Evolutionary conservation across 2,797 vertebrate species (phyloP), one percentile per base, ranked within the genome.

Genomic region (Parotocinclus haroldoi): DNA sequence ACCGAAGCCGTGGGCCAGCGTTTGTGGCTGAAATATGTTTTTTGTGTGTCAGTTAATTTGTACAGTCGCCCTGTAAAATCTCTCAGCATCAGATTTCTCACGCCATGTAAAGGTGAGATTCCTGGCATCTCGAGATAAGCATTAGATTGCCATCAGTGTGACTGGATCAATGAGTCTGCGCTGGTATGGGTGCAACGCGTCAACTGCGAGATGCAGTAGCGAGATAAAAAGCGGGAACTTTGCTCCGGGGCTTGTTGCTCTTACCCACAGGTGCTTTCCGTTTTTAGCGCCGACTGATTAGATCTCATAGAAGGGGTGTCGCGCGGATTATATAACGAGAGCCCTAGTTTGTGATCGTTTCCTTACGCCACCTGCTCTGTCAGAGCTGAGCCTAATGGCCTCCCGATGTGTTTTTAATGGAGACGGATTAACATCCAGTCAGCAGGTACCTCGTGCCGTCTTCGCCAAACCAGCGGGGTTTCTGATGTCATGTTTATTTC

Each of bases 331-430:
- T 63, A 38, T 57, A 63, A 66, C 39, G 38, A 57, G 55, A 40
- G 27, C 42, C 18, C 42, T 42, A 37, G 63, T 37, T 67, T 52
- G 52, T 67, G 63, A 72, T 61, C 17, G 44, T 62, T 66, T 72
- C 17, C 51, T 61, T 56, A 50, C 52, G 39, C 48, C 59, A 17
- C 46, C 58, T 55, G 58, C 52, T 57, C 45, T 45, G 63, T 50
- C 16, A 44, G 58, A 54, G 40, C 36, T 14, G 0, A 58, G 45
- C 45, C 58, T 71, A 59, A 71, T 56, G 12, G 52, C 38, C 45
- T 67, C 19, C 50, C 49, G 45, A 67, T 67, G 58, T 57, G 38
- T 37, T 57, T 66, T 67, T 67, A 72, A 72, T 66, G 18, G 52
- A 57, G 70, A 62, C 11, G 8, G 38, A 56, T 72, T 45, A 57